Evolutionary conservation across 2,888 invertebrate genomes (phyloP), one percentile per base, ranked within the genome.

Genomic region (Microchrysa polita): DNA sequence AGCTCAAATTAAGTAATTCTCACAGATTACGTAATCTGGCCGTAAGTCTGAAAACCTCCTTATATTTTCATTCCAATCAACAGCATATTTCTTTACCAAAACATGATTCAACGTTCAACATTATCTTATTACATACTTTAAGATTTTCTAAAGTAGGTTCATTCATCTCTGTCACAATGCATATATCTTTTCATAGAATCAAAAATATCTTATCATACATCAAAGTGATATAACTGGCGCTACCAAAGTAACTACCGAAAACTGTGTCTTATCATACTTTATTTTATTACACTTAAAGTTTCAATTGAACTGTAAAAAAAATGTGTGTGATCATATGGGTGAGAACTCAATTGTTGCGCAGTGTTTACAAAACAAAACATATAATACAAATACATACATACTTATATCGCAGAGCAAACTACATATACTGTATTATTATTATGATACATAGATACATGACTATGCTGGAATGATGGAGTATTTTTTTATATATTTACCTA

Each of bases 161-260:
- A 34, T 34, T 7, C 27, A 34, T 34, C 27, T 34, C 27, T 34
- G 27, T 34, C 27, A 7, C 27, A 34, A 7, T 34, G 27, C 27
- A 34, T 34, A 34, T 34, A 34, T 34, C 7, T 34, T 34, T 34
- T 34, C 7, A 34, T 34, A n/a, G n/a, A 34, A 34, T 34, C 27
- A 34, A 34, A 34, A 34, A 34, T 34, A 2, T 44, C 65, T 65
- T 65, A 65, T 65, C 65, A 65, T 22, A 5, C 22, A n/a, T 14
- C 14, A 48, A 48, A 65, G 5, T 65, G 48, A 22, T 65, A 48
- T 48, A 65, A n/a, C n/a, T 65, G 65, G 65, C 65, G 65, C 65
- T 40, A 48, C 16, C 48, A n/a, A 48, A 12, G 2, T 10, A 48
- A 12, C 48, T 48, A 48, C 48, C 48, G 48, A 48, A n/a, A 12